Conservation (phyloP, 2,113 vertebrate genomes). For the Alosa alosa region DNA sequence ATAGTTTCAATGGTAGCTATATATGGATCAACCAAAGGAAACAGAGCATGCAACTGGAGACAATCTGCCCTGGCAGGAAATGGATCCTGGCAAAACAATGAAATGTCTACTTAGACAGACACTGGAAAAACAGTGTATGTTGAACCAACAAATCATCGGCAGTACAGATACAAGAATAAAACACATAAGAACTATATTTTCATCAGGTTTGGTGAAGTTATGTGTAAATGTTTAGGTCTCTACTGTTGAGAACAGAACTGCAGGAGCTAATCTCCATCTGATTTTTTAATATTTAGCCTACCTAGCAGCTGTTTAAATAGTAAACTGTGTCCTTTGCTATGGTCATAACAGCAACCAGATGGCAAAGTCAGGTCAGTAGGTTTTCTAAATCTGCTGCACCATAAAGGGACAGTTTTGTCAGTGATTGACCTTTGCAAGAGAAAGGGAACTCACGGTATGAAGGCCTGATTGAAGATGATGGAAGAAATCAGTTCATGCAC, state of each 20-base stretch:
- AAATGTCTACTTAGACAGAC: background rate
- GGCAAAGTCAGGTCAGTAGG: background rate
- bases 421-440: background rate
- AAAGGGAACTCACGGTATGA: slow-evolving; percentile 82
- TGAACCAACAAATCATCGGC: background rate
- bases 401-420: background rate
- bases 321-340: background rate
- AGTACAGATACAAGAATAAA: background rate
- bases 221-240: background rate
- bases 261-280: no score
- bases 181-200: background rate
- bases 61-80: background rate
- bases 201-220: background rate
- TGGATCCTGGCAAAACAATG: background rate
- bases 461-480: slow-evolving; percentile 83
- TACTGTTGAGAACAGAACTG: background rate
- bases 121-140: background rate
- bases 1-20: background rate
- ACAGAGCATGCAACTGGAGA: background rate
- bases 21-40: background rate
- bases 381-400: background rate
- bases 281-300: background rate
- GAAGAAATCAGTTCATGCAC: slow-evolving; percentile 79
- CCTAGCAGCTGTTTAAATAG: background rate
- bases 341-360: background rate